Base-by-base conservation (phyloP, 2,113 vertebrate species). In the Coreoperca whiteheadi region DNA sequence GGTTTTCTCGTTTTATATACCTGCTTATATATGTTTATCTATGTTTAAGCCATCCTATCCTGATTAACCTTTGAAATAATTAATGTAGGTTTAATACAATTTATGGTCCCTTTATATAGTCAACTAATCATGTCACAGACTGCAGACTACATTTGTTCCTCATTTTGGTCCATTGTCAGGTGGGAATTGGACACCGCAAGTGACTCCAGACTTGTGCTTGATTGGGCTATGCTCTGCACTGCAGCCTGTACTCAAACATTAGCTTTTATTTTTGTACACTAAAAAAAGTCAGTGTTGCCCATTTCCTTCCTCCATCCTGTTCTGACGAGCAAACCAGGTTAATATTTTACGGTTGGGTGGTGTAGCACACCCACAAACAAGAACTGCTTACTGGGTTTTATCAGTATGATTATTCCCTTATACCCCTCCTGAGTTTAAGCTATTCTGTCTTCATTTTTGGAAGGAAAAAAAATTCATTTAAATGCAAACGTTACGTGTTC, bases 351-450 rank as follows among this genome's bases (percentile, higher is more conserved):
- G 8, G 60, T 41, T 81, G 78, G 80, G 86, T 89, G 67, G 57
- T 80, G 39, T 70, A 14, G 18, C 21, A 65, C 90, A 84, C 81
- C 64, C 74, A 82, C 74, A 85, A 91, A 81, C 32, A 32, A 39
- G 32, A 89, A 78, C 60, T 84, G 77, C 69, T 91, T 90, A 91
- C 89, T 94, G 92, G 89, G 90, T 93, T 94, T 94, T 94, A 94
- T 94, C 94, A 94, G 93, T 92, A 92, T 87, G 59, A 79, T 77
- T 83, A 75, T 88, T 78, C 76, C 57, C 72, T 69, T 66, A 85
- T 70, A 56, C 46, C 64, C 54, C 60, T 65, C 69, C 77, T 77
- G 11, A 63, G 71, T 81, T 82, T 63, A 85, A 81, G 53, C 57
- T 59, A 79, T 84, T 84, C 16, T 63, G 81, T 87, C 61, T 82